Base-by-base conservation (phyloP, 2,113 vertebrate genomes). In the Monopterus albus region DNA sequence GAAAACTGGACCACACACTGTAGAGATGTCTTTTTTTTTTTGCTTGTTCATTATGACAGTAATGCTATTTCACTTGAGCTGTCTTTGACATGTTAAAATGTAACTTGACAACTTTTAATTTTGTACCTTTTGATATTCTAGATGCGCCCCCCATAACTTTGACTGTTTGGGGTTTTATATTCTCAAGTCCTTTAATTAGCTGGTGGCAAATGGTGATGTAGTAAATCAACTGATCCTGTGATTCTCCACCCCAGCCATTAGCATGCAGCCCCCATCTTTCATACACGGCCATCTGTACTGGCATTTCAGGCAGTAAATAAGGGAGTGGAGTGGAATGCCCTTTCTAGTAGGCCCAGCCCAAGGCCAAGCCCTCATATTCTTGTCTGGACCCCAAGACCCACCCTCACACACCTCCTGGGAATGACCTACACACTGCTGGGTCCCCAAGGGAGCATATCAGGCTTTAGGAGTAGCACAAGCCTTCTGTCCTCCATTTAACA, bases 301-400 rank as follows among this genome's bases (percentile, higher is more conserved):
- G 73, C 70, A 87, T 86, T 88, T 82, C 77, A 78, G 78, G 78
- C 85, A 79, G 74, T 89, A 91, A 91, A 92, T 92, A 84, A 85
- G 55, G 60, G 70, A 65, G 67, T 61, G 62, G 52, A 53, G 51
- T 71, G 42, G 52, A 59, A 59, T 46, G 57, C 55, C 76, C 76
- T 83, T 60, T 49, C 55, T 75, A 68, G 72, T 63, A 31, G 39
- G 38, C 38, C 75, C 51, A 36, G 38, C 76, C 83, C 72, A n/a
- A 72, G 82, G 81, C 87, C 87, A 71, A 72, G 66, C 75, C 72
- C 85, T 71, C 60, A 46, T 78, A 83, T 87, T 82, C 80, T 79
- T 58, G 67, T 51, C 58, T 75, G 47, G 50, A 87, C 69, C 82
- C 75, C 25, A 5, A 56, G 72, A 67, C 74, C 73, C 51, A 62